Evolutionary conservation across 2,797 vertebrate species (phyloP).

Genomic region (Gila robusta): DNA sequence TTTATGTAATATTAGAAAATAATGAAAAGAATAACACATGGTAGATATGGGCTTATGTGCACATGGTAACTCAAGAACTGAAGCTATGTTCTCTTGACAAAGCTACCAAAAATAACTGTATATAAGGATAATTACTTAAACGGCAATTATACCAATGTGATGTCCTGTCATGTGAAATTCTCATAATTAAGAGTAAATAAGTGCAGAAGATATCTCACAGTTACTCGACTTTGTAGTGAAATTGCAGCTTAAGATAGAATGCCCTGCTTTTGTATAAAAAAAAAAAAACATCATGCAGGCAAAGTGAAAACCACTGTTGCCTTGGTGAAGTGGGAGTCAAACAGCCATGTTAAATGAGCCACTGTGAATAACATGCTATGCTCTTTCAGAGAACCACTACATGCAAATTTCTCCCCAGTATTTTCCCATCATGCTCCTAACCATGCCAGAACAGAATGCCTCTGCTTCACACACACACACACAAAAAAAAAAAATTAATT

Average conservation of each 20-base stretch:
- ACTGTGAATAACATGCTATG: slow-evolving; percentile 20
- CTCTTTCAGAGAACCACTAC: slow-evolving; percentile 10
- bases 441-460: slow-evolving; percentile 19
- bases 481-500: slow-evolving; percentile 55
- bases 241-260: not conserved
- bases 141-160: not conserved
- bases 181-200: slow-evolving; percentile 19
- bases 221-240: not conserved
- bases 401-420: slow-evolving; percentile 37
- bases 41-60: not conserved
- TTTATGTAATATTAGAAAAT: not conserved
- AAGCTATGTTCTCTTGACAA: not conserved
- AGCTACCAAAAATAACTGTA: slow-evolving; percentile 12
- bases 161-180: slow-evolving; percentile 6
- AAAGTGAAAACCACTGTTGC: not conserved
- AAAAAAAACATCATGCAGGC: not conserved
- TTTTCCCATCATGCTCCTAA: not conserved
- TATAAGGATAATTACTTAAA: not conserved
- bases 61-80: not conserved
- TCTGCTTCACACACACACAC: slow-evolving; percentile 31
- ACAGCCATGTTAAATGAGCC: slow-evolving; percentile 24
- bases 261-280: not conserved
- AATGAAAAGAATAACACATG: not conserved
- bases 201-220: slow-evolving; percentile 1
- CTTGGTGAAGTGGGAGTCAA: slow-evolving; percentile 25